Conservation (phyloP, 1,140 invertebrate species). For the Lepidotrigona ventralis region DNA sequence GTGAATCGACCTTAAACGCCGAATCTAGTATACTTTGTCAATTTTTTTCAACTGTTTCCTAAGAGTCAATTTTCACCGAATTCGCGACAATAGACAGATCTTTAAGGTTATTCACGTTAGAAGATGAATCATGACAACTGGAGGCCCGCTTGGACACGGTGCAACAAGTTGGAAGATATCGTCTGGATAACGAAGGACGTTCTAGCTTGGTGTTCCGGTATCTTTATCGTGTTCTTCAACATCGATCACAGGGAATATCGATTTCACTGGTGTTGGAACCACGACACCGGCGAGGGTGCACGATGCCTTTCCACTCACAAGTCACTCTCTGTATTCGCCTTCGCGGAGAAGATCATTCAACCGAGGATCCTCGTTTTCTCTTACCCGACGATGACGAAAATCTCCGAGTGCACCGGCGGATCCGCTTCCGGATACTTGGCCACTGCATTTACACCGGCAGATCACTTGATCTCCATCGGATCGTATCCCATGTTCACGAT, state of each 20-base stretch:
- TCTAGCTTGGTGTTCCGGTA: slow-evolving; percentile 72
- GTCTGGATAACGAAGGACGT: slow-evolving; percentile 73
- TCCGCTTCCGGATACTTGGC: slow-evolving; percentile 64
- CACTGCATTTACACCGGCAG: slow-evolving; percentile 67
- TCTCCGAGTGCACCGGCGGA: slow-evolving; percentile 67
- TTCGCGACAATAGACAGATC: fast-evolving
- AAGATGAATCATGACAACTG: slow-evolving; percentile 46
- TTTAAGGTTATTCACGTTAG: slow-evolving; percentile 4
- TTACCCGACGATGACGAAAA: slow-evolving; percentile 73
- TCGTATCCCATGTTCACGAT: slow-evolving; percentile 69
- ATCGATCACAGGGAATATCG: slow-evolving; percentile 53
- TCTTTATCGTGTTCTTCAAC: slow-evolving; percentile 72
- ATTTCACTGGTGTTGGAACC: slow-evolving; percentile 64
- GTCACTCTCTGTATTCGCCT: slow-evolving; percentile 67
- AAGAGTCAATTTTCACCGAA: neutral
- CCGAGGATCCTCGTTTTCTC: slow-evolving; percentile 70
- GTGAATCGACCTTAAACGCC: neutral
- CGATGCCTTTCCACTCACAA: slow-evolving; percentile 70
- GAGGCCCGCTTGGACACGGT: slow-evolving; percentile 71
- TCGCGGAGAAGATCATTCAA: slow-evolving; percentile 66
- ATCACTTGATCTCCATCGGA: slow-evolving; percentile 70
- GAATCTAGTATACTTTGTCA: too few species aligned
- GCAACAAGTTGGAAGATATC: slow-evolving; percentile 68
- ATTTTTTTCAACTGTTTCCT: slow-evolving; percentile 9
- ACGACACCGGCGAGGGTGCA: slow-evolving; percentile 66